Evolutionary conservation across 2,113 vertebrate genomes (phyloP).

Genomic region (Zosterops hypoxanthus): DNA sequence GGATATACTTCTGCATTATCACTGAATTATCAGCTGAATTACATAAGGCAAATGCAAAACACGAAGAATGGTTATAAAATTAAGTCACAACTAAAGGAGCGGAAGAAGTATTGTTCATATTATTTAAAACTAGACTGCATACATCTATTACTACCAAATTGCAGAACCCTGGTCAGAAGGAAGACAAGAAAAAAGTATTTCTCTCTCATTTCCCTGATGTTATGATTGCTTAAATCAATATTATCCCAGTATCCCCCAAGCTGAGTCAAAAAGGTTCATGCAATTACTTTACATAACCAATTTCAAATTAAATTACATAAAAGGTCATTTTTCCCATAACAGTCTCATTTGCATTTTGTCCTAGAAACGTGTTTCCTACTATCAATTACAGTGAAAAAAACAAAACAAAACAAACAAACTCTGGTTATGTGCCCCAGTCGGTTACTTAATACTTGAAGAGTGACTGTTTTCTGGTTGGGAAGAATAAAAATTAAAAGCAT

Average conservation of each 20-base stretch:
- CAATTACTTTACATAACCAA: slow-evolving; percentile 67
- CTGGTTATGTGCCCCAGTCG: not conserved
- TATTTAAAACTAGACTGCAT: not conserved
- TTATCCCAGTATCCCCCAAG: slow-evolving; percentile 65
- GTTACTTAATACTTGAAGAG: slow-evolving; percentile 17
- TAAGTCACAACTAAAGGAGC: not conserved
- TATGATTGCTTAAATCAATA: slow-evolving; percentile 72
- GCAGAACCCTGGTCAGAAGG: not conserved
- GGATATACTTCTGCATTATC: not conserved
- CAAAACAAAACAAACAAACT: not conserved
- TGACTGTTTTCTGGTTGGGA: not conserved
- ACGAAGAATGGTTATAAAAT: not conserved
- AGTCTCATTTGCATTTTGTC: slow-evolving; percentile 64
- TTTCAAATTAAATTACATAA: slow-evolving; percentile 69
- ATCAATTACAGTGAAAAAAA: not conserved
- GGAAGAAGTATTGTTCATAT: not conserved
- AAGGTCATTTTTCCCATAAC: slow-evolving; percentile 58
- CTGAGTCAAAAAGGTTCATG: slow-evolving; percentile 62
- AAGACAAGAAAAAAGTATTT: slow-evolving; percentile 23
- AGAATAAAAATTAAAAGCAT: slow-evolving; percentile 4
- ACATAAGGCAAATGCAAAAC: not conserved
- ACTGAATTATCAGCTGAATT: not conserved
- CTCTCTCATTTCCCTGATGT: slow-evolving; percentile 58
- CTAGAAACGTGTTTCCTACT: slow-evolving; percentile 38
- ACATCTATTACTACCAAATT: not conserved